phyloP scores from a whole-genome alignment of 2,888 invertebrate genomes.

The Aporophyla lueneburgensis region DNA sequence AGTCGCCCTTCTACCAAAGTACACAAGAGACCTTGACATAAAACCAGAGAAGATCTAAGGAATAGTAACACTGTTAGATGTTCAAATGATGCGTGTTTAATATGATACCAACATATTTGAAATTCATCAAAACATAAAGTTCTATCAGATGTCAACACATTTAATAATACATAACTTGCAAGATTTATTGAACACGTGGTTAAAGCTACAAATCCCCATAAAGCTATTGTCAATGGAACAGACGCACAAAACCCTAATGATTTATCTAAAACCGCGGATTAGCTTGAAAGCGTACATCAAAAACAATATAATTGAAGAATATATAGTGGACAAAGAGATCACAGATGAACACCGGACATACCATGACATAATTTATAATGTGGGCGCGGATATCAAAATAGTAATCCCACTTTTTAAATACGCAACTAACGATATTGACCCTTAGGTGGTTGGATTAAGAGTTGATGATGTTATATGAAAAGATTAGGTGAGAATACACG shows the following conservation, averaged over 20 bases:
- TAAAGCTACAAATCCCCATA: slow-evolving; percentile 72
- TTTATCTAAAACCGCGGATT: slow-evolving; percentile 77
- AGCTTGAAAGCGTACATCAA: slow-evolving; percentile 77
- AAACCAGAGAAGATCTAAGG: slow-evolving; percentile 41
- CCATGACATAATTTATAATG: slow-evolving; percentile 87
- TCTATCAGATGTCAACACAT: slow-evolving; percentile 51
- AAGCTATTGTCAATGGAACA: slow-evolving; percentile 77
- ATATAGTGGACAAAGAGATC: slow-evolving; percentile 84
- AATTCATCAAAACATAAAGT: slow-evolving; percentile 37
- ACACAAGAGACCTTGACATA: slow-evolving; percentile 54
- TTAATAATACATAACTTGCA: slow-evolving; percentile 38
- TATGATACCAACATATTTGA: slow-evolving; percentile 50
- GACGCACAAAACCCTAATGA: slow-evolving; percentile 68
- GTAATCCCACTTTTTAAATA: slow-evolving; percentile 75
- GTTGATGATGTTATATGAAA: slow-evolving; percentile 69
- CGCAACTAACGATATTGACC: slow-evolving; percentile 75
- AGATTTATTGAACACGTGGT: slow-evolving; percentile 48
- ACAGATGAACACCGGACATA: slow-evolving; percentile 86
- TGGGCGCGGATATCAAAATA: slow-evolving; percentile 86
- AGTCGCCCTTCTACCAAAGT: slow-evolving; percentile 35
- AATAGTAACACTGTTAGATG: slow-evolving; percentile 41
- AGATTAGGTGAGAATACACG: slow-evolving; percentile 77
- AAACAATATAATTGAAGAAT: slow-evolving; percentile 77
- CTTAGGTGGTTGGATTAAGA: slow-evolving; percentile 77
- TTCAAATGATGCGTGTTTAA: slow-evolving; percentile 43